Evolutionary conservation across 2,888 invertebrate species (phyloP), one percentile per base, ranked within the genome.

Genomic region (Synergus itoensis): DNA sequence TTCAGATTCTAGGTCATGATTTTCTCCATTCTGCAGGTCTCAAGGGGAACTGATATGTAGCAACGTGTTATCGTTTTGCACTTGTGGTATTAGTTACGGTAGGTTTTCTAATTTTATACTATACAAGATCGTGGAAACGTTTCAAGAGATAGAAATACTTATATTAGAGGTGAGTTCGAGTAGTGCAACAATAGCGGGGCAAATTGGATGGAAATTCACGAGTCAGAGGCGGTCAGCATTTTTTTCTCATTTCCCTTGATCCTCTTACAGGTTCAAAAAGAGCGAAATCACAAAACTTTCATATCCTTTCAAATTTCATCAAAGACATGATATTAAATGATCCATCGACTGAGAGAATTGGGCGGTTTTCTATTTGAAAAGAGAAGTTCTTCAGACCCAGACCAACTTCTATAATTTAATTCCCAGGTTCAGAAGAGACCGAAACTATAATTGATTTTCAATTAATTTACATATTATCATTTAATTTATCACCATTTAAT

Each of bases 171-270:
- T 28, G 73, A n/a, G 40, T 73, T 73, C 53, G n/a, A 57, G 36
- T 36, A 73, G 9, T 36, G 40, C 57, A 82, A 82, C 79, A 79
- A 83, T 80, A 78, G 21, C 73, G 63, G 21, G 45, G 79, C 57
- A 83, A 83, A 81, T 81, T 81, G 83, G 79, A 84, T 84, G 81
- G 79, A 82, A 85, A 85, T 81, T 83, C 81, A 64, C 48, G 76
- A 81, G 57, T 69, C 36, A 41, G 75, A 77, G 65, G 65, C 57
- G 77, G 77, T 82, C 81, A 76, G 77, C 81, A 78, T 40, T 64
- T 80, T 79, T 73, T 53, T 73, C 78, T 57, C 57, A 57, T 36
- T 78, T 69, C 21, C 62, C 48, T 77, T 77, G 48, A 73, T 73
- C 73, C 73, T 57, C 53, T 73, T 73, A 48, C 48, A 53, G 21